Percentiles rank a stretch among this genome's conserved stretches.
Conservation (phyloP, 1,140 invertebrate genomes). For the Temnothorax longispinosus region DNA sequence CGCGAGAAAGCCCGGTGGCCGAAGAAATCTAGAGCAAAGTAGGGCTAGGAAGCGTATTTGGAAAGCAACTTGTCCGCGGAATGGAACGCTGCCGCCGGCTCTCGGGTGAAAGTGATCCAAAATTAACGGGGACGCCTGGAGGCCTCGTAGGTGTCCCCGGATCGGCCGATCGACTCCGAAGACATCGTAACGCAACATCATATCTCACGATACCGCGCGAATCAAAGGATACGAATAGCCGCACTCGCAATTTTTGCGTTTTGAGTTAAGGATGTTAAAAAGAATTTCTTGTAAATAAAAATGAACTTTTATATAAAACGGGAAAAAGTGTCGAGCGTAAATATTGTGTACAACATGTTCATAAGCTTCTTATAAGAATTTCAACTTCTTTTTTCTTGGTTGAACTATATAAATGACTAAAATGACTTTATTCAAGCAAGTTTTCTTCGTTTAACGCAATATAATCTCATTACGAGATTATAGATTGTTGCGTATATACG, state of each 20-base stretch:
- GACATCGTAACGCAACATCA: slow-evolving; percentile 28
- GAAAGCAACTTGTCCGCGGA: slow-evolving; percentile 50
- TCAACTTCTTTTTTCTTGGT: no score
- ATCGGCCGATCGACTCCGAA: slow-evolving; percentile 32
- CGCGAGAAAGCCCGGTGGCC: slow-evolving; percentile 36
- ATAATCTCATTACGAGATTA: no score
- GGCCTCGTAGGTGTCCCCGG: slow-evolving; percentile 66
- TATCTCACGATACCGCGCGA: not conserved
- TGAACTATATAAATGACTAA: no score
- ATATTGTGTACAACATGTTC: no score
- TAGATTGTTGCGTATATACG: no score
- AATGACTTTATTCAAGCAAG: no score
- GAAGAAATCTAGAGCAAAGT: slow-evolving; percentile 50
- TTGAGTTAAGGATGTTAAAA: not conserved
- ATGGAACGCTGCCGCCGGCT: not conserved
- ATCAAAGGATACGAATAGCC: not conserved
- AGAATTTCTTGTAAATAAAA: not conserved
- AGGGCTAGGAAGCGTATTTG: slow-evolving; percentile 55
- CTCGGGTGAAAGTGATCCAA: slow-evolving; percentile 73
- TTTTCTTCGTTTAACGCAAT: no score
- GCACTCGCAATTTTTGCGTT: not conserved
- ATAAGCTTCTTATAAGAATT: no score
- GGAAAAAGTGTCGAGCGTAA: not conserved
- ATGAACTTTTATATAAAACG: not conserved
- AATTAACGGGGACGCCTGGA: slow-evolving; percentile 73